Percentiles rank a stretch among this genome's conserved stretches.
These are phyloP conservation scores for Allygus modestus DNA, from an alignment of 2,888 invertebrate genomes.

Conservation along the genomic window DNA sequence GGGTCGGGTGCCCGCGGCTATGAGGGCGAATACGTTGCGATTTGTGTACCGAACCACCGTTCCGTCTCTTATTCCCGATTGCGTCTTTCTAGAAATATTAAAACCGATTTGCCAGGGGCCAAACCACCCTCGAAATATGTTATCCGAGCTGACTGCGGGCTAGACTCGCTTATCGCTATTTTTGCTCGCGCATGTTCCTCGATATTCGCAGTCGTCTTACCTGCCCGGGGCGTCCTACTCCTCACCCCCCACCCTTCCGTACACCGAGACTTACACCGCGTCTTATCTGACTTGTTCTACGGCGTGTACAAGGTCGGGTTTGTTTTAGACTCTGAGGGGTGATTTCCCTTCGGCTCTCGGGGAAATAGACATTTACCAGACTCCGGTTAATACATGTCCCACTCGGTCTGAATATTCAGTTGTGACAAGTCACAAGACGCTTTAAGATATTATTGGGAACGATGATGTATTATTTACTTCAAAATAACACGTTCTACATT, in stretches of 20 bases:
- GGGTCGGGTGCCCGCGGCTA: neutral
- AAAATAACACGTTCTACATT: too few species aligned
- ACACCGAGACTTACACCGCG: neutral
- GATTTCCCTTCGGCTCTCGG: conserved; percentile 38
- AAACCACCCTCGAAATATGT: conserved; percentile 50
- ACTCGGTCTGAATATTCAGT: conserved; percentile 1
- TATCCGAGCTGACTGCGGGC: conserved; percentile 26
- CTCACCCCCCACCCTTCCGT: neutral
- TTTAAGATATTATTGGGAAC: too few species aligned
- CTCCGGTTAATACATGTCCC: conserved; percentile 2
- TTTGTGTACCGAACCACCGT: conserved; percentile 38
- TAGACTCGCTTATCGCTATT: conserved; percentile 48
- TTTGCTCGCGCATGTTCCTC: conserved; percentile 41
- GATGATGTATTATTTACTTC: too few species aligned
- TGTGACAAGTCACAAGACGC: too few species aligned
- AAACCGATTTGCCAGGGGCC: conserved; percentile 46
- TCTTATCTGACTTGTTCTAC: conserved; percentile 51
- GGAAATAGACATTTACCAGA: conserved; percentile 36
- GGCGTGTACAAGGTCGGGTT: conserved; percentile 55
- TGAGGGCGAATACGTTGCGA: conserved; percentile 25
- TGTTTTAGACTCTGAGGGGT: conserved; percentile 48
- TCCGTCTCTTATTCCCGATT: conserved; percentile 52
- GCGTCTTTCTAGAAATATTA: conserved; percentile 58
- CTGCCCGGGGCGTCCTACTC: conserved; percentile 32
- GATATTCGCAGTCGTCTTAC: conserved; percentile 5